These are phyloP conservation scores for Neosilurus hyrtlii DNA, from an alignment of 2,797 vertebrate genomes.

Conservation along the genomic window DNA sequence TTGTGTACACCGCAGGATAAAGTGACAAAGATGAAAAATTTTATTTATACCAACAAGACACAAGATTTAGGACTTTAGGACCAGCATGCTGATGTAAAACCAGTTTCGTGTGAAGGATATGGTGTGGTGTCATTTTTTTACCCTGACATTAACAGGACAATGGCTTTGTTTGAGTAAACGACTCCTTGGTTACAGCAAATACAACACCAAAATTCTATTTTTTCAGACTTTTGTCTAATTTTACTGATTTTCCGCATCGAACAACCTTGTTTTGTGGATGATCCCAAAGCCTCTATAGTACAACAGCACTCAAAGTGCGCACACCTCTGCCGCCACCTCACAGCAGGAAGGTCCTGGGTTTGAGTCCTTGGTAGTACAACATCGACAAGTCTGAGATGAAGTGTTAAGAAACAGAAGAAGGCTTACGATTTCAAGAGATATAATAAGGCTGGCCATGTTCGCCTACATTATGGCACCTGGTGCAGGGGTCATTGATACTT, in stretches of 20 bases:
- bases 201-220: background rate
- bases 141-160: background rate
- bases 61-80: background rate
- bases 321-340: too few species aligned
- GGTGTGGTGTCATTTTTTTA: background rate
- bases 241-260: background rate
- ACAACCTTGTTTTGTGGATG: background rate
- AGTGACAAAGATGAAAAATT: background rate
- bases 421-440: too few species aligned
- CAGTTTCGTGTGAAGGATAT: background rate
- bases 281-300: background rate
- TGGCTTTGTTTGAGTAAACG: too few species aligned
- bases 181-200: background rate
- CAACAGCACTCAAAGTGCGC: too few species aligned
- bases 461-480: too few species aligned
- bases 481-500: too few species aligned
- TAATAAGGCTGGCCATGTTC: too few species aligned
- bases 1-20: background rate
- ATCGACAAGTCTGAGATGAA: too few species aligned
- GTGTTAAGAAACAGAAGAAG: too few species aligned
- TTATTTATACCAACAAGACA: background rate
- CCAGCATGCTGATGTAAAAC: background rate
- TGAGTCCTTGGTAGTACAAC: too few species aligned
- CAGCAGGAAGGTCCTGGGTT: too few species aligned
- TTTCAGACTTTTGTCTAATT: background rate